These are phyloP conservation scores for Spinibarbus caldwelli DNA, from an alignment of 2,797 vertebrate species.

Conservation along the genomic window DNA sequence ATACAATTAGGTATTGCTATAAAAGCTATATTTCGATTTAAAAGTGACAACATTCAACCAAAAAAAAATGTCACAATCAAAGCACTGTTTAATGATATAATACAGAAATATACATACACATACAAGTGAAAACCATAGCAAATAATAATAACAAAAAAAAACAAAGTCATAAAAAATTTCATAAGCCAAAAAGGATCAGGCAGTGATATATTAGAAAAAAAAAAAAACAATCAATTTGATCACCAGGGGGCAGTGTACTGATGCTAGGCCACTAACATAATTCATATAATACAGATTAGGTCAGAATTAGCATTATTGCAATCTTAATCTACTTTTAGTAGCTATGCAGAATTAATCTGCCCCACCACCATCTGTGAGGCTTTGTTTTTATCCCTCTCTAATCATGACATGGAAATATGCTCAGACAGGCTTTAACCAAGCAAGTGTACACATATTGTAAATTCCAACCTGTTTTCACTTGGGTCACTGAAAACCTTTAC, in stretches of 20 bases:
- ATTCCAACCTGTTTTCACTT: not conserved
- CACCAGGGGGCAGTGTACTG: conserved; percentile 9
- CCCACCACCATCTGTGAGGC: conserved; percentile 1
- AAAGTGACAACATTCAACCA: not conserved
- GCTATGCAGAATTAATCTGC: conserved; percentile 22
- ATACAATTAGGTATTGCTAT: not conserved
- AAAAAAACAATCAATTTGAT: not conserved
- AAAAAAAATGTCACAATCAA: not conserved
- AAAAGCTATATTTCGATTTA: not conserved
- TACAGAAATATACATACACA: not conserved
- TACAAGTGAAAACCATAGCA: not conserved
- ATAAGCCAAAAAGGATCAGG: not conserved
- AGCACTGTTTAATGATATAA: not conserved
- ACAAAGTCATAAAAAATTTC: not conserved
- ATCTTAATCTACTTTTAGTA: conserved; percentile 31
- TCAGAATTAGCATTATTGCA: conserved; percentile 34
- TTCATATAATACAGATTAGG: conserved; percentile 44
- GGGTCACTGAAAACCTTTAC: not conserved
- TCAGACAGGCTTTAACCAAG: conserved; percentile 22
- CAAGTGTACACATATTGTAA: conserved; percentile 27
- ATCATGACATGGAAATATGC: conserved; percentile 24
- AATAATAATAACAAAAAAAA: not conserved
- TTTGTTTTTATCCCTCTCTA: conserved; percentile 29
- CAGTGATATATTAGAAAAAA: not conserved
- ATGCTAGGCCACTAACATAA: not conserved